Evolutionary conservation across 2,797 vertebrate species (phyloP).

Genomic region (Cyclura pinguis): DNA sequence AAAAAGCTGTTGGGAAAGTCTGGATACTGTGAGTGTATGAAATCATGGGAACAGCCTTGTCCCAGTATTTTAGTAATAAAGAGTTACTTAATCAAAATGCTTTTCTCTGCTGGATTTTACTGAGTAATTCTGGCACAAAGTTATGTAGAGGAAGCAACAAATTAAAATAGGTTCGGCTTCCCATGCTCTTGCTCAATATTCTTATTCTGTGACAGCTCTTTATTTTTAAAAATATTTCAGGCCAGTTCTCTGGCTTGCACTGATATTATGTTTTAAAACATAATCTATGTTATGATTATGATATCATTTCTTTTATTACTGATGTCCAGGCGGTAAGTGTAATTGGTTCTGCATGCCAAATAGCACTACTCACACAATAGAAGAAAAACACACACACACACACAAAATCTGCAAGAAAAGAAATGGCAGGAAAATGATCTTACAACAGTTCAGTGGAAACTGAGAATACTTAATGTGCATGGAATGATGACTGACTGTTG

Average conservation of each 20-base stretch:
- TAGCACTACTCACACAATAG: not conserved
- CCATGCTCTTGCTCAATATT: not conserved
- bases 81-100: not conserved
- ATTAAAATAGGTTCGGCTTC: not conserved
- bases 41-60: constrained; percentile 21
- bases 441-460: no score
- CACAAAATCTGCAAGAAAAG: no score
- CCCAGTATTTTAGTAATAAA: not conserved
- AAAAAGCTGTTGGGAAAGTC: not conserved
- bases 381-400: not conserved
- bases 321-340: not conserved
- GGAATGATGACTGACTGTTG: no score
- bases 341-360: not conserved
- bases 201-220: not conserved
- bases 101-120: not conserved
- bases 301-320: not conserved
- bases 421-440: no score
- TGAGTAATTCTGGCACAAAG: constrained; percentile 1
- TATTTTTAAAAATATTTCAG: not conserved
- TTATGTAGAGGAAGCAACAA: no score
- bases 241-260: not conserved
- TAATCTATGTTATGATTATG: not conserved
- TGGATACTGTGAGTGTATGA: not conserved
- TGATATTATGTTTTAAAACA: not conserved
- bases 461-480: no score